These are phyloP conservation scores for Andrena bucephala DNA, from an alignment of 2,888 invertebrate species.

Conservation along the genomic window DNA sequence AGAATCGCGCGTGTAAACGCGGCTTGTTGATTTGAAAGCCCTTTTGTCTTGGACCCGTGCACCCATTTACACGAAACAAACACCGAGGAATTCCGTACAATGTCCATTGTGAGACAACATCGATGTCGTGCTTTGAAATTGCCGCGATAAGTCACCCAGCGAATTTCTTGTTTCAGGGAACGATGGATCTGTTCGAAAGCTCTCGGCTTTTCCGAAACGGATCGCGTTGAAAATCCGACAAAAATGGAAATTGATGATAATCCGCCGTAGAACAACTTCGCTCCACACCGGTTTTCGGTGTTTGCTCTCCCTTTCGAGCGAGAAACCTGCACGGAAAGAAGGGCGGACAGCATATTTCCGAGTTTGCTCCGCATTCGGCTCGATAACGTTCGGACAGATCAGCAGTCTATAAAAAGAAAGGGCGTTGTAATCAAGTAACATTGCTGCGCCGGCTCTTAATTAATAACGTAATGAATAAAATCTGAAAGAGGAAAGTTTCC, in stretches of 20 bases:
- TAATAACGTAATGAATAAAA: not conserved
- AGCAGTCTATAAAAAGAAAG: not conserved
- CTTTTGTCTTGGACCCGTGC: conserved; percentile 46
- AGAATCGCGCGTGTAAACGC: conserved; percentile 35
- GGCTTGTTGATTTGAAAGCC: conserved; percentile 50
- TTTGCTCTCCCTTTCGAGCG: not conserved
- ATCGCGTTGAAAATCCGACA: conserved; percentile 15
- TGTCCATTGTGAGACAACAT: conserved; percentile 50
- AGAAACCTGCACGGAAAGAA: not conserved
- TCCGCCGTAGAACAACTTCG: not conserved
- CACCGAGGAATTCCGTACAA: conserved; percentile 34
- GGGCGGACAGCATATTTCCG: not conserved
- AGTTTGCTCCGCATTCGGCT: not conserved
- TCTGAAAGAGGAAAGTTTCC: not conserved
- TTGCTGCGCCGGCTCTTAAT: not conserved
- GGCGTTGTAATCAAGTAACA: not conserved
- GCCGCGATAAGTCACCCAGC: conserved; percentile 36
- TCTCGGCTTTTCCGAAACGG: conserved; percentile 3
- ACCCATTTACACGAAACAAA: conserved; percentile 56
- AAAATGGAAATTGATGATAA: conserved; percentile 31
- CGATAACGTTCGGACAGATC: too few species aligned
- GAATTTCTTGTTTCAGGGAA: conserved; percentile 45
- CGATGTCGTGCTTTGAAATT: conserved; percentile 50
- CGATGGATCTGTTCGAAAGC: conserved; percentile 27
- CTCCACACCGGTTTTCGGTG: not conserved